phyloP scores from a whole-genome alignment of 2,113 vertebrate species.

The Pholis gunnellus region DNA sequence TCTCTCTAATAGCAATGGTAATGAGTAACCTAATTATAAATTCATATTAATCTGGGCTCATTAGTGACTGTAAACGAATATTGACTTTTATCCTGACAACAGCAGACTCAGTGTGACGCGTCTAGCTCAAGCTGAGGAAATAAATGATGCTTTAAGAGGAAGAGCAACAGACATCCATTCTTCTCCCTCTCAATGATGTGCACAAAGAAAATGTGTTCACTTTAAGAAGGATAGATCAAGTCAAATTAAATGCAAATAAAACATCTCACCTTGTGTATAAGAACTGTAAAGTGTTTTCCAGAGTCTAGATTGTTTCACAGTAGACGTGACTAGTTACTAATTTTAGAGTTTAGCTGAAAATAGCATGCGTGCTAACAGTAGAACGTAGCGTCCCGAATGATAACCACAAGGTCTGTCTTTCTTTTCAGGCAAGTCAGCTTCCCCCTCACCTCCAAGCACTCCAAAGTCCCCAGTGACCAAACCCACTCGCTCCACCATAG shows the following conservation, averaged over 20 bases:
- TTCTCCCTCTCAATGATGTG: slow-evolving; percentile 19
- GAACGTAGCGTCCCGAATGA: slow-evolving; percentile 36
- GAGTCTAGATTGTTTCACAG: neutral
- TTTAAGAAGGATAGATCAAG: slow-evolving; percentile 6
- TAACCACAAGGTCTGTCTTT: slow-evolving; percentile 79
- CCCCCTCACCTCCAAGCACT: slow-evolving; percentile 80
- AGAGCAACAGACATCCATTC: neutral
- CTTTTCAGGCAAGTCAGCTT: slow-evolving; percentile 84
- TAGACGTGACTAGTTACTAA: slow-evolving; percentile 55
- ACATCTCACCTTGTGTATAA: slow-evolving; percentile 1
- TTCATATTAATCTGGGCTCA: slow-evolving; percentile 74
- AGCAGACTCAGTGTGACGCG: slow-evolving; percentile 30
- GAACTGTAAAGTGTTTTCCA: neutral
- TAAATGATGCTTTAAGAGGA: slow-evolving; percentile 53
- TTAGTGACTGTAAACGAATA: slow-evolving; percentile 75
- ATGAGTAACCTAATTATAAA: slow-evolving; percentile 74
- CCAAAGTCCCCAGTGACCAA: slow-evolving; percentile 77
- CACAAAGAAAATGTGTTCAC: neutral
- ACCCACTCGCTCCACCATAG: slow-evolving; percentile 80
- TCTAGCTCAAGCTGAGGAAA: slow-evolving; percentile 45
- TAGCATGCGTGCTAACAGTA: slow-evolving; percentile 64
- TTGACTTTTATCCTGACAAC: slow-evolving; percentile 74
- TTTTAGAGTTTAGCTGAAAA: slow-evolving; percentile 28
- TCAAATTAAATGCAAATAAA: neutral
- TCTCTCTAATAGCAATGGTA: slow-evolving; percentile 63